Conservation (phyloP, 2,888 invertebrate species). For the Phytoseiulus persimilis region DNA sequence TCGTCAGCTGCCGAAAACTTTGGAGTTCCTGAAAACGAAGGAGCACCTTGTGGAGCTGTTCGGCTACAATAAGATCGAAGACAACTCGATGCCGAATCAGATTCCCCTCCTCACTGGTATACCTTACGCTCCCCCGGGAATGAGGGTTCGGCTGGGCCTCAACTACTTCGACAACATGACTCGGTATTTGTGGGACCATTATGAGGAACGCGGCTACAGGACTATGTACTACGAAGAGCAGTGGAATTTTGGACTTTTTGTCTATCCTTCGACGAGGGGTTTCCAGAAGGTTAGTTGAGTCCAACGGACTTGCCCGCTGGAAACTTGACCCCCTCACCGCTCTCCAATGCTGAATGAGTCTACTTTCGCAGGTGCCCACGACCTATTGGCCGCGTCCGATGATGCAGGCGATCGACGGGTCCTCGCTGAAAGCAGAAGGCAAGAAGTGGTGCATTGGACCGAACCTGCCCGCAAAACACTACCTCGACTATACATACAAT, state of each 20-base stretch:
- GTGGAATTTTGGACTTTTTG: background rate
- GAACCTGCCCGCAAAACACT: slow-evolving; percentile 8
- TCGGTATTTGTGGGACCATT: slow-evolving; percentile 13
- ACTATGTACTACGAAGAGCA: slow-evolving; percentile 12
- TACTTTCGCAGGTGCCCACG: background rate
- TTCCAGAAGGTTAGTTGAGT: background rate
- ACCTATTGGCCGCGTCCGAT: slow-evolving; percentile 22
- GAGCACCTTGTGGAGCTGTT: background rate
- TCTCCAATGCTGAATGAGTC: background rate
- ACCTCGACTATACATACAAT: slow-evolving; percentile 22
- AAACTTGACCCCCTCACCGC: background rate
- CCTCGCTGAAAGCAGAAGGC: background rate
- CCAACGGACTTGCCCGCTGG: background rate
- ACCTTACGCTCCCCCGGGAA: background rate
- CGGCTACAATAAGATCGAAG: background rate
- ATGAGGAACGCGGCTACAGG: slow-evolving; percentile 21
- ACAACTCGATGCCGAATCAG: slow-evolving; percentile 10
- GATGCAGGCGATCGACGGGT: slow-evolving; percentile 26
- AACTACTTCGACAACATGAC: slow-evolving; percentile 6
- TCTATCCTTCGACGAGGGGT: background rate
- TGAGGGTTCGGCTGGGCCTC: background rate
- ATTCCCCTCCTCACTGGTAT: background rate
- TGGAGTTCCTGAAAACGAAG: background rate
- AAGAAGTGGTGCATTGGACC: background rate
- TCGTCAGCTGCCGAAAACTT: slow-evolving; percentile 8